Evolutionary conservation across 2,888 invertebrate genomes (phyloP).

Genomic region (Autographa pulchrina): DNA sequence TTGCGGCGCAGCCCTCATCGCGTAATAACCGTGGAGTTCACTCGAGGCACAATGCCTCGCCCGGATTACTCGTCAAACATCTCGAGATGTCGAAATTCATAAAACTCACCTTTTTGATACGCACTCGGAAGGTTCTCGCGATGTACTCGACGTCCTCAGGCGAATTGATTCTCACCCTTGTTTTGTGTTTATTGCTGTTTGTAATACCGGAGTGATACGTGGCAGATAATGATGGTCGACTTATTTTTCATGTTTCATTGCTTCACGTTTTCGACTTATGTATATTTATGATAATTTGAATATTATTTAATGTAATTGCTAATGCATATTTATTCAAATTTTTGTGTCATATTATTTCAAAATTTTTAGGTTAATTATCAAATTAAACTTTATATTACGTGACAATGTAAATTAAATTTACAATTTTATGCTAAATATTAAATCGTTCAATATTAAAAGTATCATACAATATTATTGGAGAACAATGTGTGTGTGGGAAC

Average conservation of each 20-base stretch:
- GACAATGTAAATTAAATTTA: too few species aligned
- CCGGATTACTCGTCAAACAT: conserved; percentile 82
- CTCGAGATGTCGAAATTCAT: conserved; percentile 79
- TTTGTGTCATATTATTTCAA: too few species aligned
- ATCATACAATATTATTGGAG: too few species aligned
- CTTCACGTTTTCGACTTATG: background rate
- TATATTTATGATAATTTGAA: background rate
- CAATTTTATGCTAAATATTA: too few species aligned
- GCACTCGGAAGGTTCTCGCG: conserved; percentile 51
- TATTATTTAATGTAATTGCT: background rate
- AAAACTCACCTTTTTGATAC: conserved; percentile 77
- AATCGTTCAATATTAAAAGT: too few species aligned
- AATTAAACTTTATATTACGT: too few species aligned
- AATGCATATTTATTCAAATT: too few species aligned
- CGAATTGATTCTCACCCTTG: conserved; percentile 71
- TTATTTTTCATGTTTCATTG: background rate
- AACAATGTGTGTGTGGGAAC: too few species aligned
- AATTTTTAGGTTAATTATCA: too few species aligned
- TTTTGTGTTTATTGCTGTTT: conserved; percentile 56
- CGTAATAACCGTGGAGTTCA: conserved; percentile 56
- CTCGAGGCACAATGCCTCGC: conserved; percentile 72
- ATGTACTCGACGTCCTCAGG: conserved; percentile 60
- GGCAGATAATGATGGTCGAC: background rate
- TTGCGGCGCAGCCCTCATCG: conserved; percentile 62
- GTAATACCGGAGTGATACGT: conserved; percentile 6